A percentile compares a stretch with the other conserved stretches of the same genome.
phyloP scores from a whole-genome alignment of 2,797 vertebrate species.

The Anableps anableps region DNA sequence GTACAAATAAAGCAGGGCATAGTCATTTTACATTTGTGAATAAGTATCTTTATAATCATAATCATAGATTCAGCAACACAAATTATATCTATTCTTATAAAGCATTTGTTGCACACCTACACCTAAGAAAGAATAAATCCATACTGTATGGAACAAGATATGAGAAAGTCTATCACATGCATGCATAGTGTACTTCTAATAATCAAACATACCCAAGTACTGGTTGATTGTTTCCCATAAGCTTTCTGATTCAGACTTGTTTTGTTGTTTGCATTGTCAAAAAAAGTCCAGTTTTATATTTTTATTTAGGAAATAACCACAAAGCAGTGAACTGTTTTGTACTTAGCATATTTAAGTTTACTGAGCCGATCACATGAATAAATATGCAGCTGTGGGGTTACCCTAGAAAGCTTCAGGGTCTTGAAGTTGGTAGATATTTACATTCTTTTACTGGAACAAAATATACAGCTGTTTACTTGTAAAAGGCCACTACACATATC shows the following conservation, averaged over 20 bases:
- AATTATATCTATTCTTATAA: constrained; percentile 48
- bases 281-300: constrained; percentile 9
- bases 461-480: constrained; percentile 12
- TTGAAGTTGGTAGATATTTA: constrained; percentile 46
- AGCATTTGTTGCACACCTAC: constrained; percentile 54
- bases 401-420: constrained; percentile 41
- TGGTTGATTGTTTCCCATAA: constrained; percentile 6
- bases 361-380: constrained; percentile 19
- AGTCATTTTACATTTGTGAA: constrained; percentile 27
- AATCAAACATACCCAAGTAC: constrained; percentile 32
- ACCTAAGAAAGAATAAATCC: constrained; percentile 58
- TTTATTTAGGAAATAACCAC: constrained; percentile 30
- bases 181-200: constrained; percentile 66
- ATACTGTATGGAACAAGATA: constrained; percentile 60
- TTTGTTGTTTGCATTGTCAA: constrained; percentile 2
- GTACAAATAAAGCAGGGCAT: constrained; percentile 59
- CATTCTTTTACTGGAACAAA: constrained; percentile 33
- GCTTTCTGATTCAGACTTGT: background rate
- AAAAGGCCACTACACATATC: constrained; percentile 11
- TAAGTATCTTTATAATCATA: constrained; percentile 17
- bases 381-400: constrained; percentile 26
- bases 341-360: constrained; percentile 21
- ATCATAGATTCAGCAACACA: constrained; percentile 47
- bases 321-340: constrained; percentile 21
- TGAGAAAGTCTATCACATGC: constrained; percentile 67